These are phyloP conservation scores for Syndactyla subalaris DNA, from an alignment of 2,797 vertebrate genomes.

Conservation along the genomic window DNA sequence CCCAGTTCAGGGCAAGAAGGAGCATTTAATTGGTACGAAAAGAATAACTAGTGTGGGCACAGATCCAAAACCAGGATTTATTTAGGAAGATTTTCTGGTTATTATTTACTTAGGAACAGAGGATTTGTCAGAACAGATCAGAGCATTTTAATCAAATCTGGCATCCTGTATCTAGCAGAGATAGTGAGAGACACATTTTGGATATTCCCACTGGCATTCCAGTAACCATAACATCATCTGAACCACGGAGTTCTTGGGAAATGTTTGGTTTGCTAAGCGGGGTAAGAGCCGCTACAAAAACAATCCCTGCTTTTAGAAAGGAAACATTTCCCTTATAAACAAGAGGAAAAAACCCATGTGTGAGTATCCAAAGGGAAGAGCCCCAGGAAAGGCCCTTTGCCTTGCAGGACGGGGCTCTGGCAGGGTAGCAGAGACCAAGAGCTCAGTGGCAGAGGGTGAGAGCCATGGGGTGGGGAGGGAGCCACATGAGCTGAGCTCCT, in stretches of 20 bases:
- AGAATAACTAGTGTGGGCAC: neutral
- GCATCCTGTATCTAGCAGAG: neutral
- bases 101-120: slow-evolving; percentile 22
- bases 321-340: neutral
- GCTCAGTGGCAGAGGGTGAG: neutral
- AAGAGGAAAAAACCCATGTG: neutral
- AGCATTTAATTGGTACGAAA: neutral
- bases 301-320: neutral
- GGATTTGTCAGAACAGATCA: slow-evolving; percentile 43
- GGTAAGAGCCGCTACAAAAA: neutral
- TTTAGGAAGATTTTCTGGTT: slow-evolving; percentile 28
- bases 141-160: neutral
- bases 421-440: neutral
- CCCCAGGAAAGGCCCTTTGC: neutral
- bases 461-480: rapidly evolving
- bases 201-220: neutral
- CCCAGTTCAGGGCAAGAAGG: neutral
- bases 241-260: neutral
- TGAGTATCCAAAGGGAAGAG: neutral
- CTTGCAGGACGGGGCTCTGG: neutral
- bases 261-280: neutral
- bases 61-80: neutral
- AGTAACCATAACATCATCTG: neutral
- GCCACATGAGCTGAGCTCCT: neutral
- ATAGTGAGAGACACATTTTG: neutral